Conservation (phyloP, 2,797 vertebrate genomes). For the Aldrovandia affinis region DNA sequence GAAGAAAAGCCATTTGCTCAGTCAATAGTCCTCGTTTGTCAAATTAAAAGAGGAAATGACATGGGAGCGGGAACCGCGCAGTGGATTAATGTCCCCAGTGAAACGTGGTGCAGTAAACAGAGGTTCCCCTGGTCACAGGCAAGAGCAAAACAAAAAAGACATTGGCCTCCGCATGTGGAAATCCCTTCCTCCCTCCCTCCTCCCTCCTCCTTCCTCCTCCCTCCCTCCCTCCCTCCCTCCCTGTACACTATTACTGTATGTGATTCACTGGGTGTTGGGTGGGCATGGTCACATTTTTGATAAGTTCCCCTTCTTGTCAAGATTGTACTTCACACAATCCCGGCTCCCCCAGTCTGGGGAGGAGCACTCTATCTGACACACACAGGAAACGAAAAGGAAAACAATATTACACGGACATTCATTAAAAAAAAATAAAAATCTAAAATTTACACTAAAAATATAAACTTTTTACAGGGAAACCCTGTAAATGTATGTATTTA, state of each 20-base stretch:
- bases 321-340: conserved; percentile 17
- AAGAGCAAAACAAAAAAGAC: conserved; percentile 47
- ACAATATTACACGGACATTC: background rate
- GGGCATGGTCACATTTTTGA: conserved; percentile 49
- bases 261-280: conserved; percentile 63
- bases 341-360: conserved; percentile 42
- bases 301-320: conserved; percentile 45
- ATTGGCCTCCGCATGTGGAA: conserved; percentile 53
- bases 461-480: no score
- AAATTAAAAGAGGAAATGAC: conserved; percentile 86
- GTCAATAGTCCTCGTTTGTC: conserved; percentile 79
- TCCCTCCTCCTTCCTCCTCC: conserved; percentile 44
- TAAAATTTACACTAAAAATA: no score
- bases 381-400: no score
- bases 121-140: conserved; percentile 50
- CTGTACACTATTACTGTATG: conserved; percentile 61
- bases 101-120: conserved; percentile 64
- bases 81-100: conserved; percentile 64
- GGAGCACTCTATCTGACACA: conserved; percentile 40
- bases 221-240: conserved; percentile 46
- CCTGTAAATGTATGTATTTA: no score
- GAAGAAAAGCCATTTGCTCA: conserved; percentile 83
- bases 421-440: conserved; percentile 57
- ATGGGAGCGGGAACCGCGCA: conserved; percentile 72
- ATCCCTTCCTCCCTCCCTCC: conserved; percentile 48